Evolutionary conservation across 1,140 invertebrate genomes (phyloP), one percentile per base, ranked within the genome.

Genomic region (Pogonomyrmex californicus): DNA sequence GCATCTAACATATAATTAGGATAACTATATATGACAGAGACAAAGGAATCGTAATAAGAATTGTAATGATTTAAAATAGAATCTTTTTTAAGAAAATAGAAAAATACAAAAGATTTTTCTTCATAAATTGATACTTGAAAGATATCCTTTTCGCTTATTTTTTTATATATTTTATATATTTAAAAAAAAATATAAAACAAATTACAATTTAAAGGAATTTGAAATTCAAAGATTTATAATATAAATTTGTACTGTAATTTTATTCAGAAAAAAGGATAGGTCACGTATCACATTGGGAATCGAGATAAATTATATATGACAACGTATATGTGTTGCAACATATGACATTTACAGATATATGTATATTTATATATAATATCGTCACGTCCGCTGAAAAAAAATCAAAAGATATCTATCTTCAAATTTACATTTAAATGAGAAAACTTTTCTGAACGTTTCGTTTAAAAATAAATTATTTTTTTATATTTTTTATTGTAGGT

Each of bases 231-330:
- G 14, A 1, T 56, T 44, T 44, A n/a, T 7, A 41, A 33, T 70
- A 9, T 70, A 23, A 44, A 56, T 47, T 73, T 70, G 44, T 33
- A 33, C 2, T 56, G 38, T 33, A 33, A 62, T 77, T 77, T 62
- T 58, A 58, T 73, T 60, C 10, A 60, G 56, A 56, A 83, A 38
- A 60, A 14, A 44, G 14, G 54, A 73, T 82, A 71, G 41, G 54
- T 82, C 79, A 60, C 51, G 56, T 82, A 73, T 73, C 12, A 17
- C 5, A 51, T 49, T 33, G 47, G 17, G n/a, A 44, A 82, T 30
- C n/a, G 66, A 23, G 66, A 56, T n/a, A 23, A 36, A 23, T 36
- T 49, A 63, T 65, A 41, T 41, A 66, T 33, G 23, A 10, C 33
- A 81, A 81, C 65, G 65, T 56, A 71, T 71, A 51, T 30, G 23